phyloP scores from a whole-genome alignment of 2,113 vertebrate genomes.

The Eurypyga helias region DNA sequence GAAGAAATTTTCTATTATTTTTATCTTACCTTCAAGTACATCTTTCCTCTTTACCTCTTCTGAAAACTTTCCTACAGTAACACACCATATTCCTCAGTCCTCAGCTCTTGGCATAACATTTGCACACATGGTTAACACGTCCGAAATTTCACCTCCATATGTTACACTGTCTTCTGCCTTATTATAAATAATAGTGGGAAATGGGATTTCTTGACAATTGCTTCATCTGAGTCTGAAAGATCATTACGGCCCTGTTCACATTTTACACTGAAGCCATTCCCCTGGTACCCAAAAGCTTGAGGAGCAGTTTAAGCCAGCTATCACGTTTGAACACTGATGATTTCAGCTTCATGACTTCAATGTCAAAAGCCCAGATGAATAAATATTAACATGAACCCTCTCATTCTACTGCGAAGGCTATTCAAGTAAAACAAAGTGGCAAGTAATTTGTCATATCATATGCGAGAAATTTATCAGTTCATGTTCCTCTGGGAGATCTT shows the following conservation, averaged over 20 bases:
- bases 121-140: fast-evolving
- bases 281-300: neutral
- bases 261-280: neutral
- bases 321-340: neutral
- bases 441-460: neutral
- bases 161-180: neutral
- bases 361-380: neutral
- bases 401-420: neutral
- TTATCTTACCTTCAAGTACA: neutral
- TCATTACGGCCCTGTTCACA: neutral
- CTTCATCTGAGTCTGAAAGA: neutral
- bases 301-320: neutral
- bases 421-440: neutral
- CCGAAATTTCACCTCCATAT: neutral
- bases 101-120: neutral
- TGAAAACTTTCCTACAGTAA: neutral
- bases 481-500: neutral
- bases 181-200: neutral
- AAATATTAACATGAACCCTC: neutral
- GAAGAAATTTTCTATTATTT: neutral
- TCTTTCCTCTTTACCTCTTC: neutral
- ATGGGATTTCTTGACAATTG: neutral
- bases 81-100: neutral
- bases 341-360: neutral
- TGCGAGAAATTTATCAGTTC: neutral